phyloP scores from a whole-genome alignment of 2,888 invertebrate genomes.

The Chirona hameri region DNA sequence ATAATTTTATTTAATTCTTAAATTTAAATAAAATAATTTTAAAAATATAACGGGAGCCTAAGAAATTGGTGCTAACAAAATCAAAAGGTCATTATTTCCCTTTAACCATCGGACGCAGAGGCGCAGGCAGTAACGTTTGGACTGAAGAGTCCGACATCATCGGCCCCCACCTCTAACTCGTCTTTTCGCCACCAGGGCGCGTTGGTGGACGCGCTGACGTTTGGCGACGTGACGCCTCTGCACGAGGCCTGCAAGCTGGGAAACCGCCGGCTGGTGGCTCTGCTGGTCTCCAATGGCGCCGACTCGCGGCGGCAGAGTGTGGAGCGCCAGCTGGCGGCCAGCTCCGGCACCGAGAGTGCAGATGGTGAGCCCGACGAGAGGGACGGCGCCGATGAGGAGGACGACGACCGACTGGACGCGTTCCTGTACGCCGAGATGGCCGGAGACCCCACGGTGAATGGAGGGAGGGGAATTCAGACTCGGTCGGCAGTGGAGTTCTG shows the following conservation, averaged over 20 bases:
- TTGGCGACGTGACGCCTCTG: background rate
- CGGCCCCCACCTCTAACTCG: no score
- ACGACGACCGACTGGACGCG: background rate
- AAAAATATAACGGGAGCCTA: no score
- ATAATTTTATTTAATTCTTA: no score
- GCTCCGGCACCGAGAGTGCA: slow-evolving; percentile 2
- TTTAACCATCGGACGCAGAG: no score
- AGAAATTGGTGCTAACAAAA: no score
- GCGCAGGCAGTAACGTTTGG: no score
- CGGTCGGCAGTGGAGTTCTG: background rate
- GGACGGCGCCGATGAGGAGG: background rate
- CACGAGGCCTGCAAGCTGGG: background rate
- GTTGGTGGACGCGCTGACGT: background rate
- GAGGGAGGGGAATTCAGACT: background rate
- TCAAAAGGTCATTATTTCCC: no score
- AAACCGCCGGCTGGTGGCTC: background rate
- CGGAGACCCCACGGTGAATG: no score
- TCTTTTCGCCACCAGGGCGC: background rate
- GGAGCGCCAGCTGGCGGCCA: background rate
- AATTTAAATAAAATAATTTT: no score
- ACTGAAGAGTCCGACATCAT: no score
- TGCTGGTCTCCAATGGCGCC: background rate
- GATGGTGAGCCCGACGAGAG: background rate
- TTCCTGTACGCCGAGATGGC: background rate
- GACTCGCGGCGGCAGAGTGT: background rate